These are phyloP conservation scores for Colinus virginianus DNA, from an alignment of 2,113 vertebrate genomes.

Conservation along the genomic window DNA sequence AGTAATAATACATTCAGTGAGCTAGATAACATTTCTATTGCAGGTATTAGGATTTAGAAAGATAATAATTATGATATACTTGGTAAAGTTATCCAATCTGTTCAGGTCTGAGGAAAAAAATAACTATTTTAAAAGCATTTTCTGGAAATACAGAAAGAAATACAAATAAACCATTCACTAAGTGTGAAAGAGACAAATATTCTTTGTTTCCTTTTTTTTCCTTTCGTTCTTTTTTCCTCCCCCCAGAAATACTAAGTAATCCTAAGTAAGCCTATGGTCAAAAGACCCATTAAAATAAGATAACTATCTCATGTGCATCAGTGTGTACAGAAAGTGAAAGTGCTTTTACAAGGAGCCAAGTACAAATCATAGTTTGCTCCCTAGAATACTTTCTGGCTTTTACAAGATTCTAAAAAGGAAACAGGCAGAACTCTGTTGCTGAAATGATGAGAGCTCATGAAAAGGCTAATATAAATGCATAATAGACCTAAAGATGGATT, in stretches of 20 bases:
- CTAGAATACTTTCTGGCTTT: conserved; percentile 3
- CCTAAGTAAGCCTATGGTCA: not conserved
- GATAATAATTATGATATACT: not conserved
- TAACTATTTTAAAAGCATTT: not conserved
- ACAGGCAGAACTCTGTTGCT: not conserved
- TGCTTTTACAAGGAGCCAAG: not conserved
- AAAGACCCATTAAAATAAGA: conserved; percentile 1
- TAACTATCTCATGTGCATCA: not conserved
- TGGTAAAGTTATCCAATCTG: not conserved
- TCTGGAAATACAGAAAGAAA: not conserved
- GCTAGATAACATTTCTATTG: too few relatives aligned
- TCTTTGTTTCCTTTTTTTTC: not conserved
- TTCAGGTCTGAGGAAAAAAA: not conserved
- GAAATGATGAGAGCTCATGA: not conserved
- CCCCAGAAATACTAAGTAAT: not conserved
- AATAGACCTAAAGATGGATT: not conserved
- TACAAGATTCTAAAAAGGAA: conserved; percentile 2
- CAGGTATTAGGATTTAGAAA: too few relatives aligned
- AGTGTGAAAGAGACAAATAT: not conserved
- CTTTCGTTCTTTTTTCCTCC: too few relatives aligned
- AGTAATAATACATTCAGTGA: not conserved
- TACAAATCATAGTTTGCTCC: not conserved
- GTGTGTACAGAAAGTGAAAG: not conserved
- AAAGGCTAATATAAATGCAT: not conserved
- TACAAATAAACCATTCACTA: not conserved